Conservation (phyloP, 2,113 vertebrate species). For the Hystrix cristata region DNA sequence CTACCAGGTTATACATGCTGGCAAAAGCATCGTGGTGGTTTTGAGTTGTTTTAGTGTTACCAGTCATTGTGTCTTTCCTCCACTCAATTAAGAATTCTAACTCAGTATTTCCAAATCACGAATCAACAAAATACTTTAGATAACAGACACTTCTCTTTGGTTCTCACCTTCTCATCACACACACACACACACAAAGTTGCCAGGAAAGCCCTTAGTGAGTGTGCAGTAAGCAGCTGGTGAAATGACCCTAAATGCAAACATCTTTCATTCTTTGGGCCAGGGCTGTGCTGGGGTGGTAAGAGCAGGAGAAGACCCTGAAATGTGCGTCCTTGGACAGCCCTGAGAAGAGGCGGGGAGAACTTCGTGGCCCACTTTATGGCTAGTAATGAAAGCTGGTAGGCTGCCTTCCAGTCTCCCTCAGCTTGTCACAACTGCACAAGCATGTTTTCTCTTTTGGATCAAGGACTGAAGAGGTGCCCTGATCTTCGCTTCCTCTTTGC, state of each 20-base stretch:
- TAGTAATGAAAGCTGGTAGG: background rate
- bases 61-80: background rate
- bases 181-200: background rate
- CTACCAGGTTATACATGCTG: background rate
- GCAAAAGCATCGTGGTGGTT: background rate
- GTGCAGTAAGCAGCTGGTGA: rapidly evolving
- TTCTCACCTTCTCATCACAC: background rate
- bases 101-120: background rate
- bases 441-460: background rate
- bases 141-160: background rate
- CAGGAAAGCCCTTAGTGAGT: background rate
- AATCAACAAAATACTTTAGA: conserved; percentile 20
- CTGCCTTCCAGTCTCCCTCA: background rate
- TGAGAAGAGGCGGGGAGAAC: background rate
- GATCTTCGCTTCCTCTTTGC: background rate
- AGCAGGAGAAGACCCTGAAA: background rate
- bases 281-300: background rate
- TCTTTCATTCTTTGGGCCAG: background rate
- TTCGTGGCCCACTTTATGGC: background rate
- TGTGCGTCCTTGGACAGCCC: background rate
- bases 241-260: background rate
- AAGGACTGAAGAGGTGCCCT: background rate
- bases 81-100: conserved; percentile 1
- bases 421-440: background rate
- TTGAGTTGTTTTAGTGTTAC: conserved; percentile 18